Percentiles rank a stretch among this genome's conserved stretches.
These are phyloP conservation scores for Indri indri DNA, from an alignment of 2,113 vertebrate genomes.

Conservation along the genomic window DNA sequence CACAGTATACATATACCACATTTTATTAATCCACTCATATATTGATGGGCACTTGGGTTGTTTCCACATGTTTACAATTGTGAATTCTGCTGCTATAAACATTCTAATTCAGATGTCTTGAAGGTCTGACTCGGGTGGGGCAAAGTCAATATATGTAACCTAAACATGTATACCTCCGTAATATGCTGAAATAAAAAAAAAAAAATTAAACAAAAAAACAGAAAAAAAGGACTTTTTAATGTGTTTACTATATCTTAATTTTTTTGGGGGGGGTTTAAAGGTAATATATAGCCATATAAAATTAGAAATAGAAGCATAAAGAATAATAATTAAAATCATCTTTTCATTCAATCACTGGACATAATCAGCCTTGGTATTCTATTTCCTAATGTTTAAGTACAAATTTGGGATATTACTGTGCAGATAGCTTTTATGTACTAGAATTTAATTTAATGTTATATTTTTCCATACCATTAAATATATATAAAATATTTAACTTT, in stretches of 20 bases:
- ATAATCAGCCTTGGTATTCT: neutral
- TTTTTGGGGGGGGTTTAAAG: neutral
- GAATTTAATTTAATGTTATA: neutral
- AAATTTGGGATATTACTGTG: neutral
- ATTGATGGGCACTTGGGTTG: too few species aligned
- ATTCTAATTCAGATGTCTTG: too few species aligned
- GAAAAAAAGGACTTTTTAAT: neutral
- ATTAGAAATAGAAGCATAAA: conserved; percentile 14
- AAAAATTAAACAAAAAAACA: too few species aligned
- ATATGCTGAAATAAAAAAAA: too few species aligned
- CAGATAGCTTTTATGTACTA: neutral
- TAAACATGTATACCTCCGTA: too few species aligned
- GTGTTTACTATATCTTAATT: neutral
- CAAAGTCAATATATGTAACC: too few species aligned
- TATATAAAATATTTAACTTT: neutral
- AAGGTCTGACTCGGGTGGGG: too few species aligned
- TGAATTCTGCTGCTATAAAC: too few species aligned
- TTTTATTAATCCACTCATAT: too few species aligned
- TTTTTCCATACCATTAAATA: neutral
- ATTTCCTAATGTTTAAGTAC: conserved; percentile 21
- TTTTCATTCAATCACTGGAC: neutral
- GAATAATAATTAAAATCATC: neutral
- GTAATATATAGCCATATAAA: neutral
- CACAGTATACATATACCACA: too few species aligned
- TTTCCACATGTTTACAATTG: too few species aligned